Evolutionary conservation across 2,888 invertebrate species (phyloP), one percentile per base, ranked within the genome.

Genomic region (Xestia ashworthii): DNA sequence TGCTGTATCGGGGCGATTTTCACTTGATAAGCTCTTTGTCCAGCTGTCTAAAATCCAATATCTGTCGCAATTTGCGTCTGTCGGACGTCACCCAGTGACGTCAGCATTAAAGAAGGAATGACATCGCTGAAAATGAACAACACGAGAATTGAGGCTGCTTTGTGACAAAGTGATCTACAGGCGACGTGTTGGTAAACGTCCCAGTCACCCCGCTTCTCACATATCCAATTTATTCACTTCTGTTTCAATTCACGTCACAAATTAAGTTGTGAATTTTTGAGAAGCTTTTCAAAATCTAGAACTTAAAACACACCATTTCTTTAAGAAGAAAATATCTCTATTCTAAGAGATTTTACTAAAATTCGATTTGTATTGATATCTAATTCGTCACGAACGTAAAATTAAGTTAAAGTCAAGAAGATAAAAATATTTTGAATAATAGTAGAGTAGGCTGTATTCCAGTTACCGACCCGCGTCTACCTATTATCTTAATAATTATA

Each of bases 41-140:
- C 73, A 65, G 60, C 66, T 72, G 78, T 77, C 82, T 62, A 74
- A 69, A 74, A 75, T 74, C 74, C 86, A 74, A 86, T 78, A 78
- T 76, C 85, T 70, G 38, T 67, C 53, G 74, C 69, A 76, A 86
- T 74, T 80, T 86, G 71, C 53, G 65, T 83, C 58, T 9, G 41
- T 74, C 72, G 25, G 71, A 76, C 48, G 67, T 67, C 62, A 70
- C 71, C 58, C 58, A 48, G 76, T 32, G 50, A 50, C 44, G 71
- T 78, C 67, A 69, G 76, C 50, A 69, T 46, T 14, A 55, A 84
- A 80, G 32, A 79, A 62, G 22, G 41, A 81, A 79, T 48, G 12
- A 70, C n/a, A 60, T 44, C 14, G 65, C 12, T 44, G 62, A 32
- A 32, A 75, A 58, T 68, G 60, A 80, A 75, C 32, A 22, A 38